A percentile compares a stretch with the other conserved stretches of the same genome.
Conservation (phyloP, 1,140 invertebrate species). For the Trichomalopsis sarcophagae region DNA sequence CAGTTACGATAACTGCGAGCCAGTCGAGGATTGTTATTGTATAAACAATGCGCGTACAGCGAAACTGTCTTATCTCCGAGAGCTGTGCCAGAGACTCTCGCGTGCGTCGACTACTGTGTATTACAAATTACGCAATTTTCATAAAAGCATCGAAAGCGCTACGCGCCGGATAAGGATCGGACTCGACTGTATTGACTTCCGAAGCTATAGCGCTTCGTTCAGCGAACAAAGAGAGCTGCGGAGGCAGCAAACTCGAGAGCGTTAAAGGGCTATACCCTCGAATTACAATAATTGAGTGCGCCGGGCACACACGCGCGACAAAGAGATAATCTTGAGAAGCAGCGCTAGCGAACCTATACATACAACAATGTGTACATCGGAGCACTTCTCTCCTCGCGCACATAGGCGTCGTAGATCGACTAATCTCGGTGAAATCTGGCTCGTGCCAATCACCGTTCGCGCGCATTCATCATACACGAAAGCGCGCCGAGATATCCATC, state of each 20-base stretch:
- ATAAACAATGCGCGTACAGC: too few relatives aligned
- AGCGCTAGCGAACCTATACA: background rate
- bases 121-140: constrained; percentile 28
- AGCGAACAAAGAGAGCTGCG: background rate
- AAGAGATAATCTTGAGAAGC: too few relatives aligned
- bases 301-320: too few relatives aligned
- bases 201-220: background rate
- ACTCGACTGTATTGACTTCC: background rate
- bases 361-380: background rate
- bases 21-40: too few relatives aligned
- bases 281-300: too few relatives aligned
- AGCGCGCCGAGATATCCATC: background rate
- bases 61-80: too few relatives aligned
- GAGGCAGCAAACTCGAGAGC: background rate
- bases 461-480: background rate
- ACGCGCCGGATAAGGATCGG: constrained; percentile 20
- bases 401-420: background rate
- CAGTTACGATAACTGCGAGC: background rate
- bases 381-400: background rate
- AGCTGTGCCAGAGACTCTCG: too few relatives aligned
- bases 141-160: background rate
- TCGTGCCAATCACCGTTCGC: background rate
- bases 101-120: too few relatives aligned
- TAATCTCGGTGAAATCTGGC: background rate
- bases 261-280: too few relatives aligned